A percentile compares a stretch with the other conserved stretches of the same genome.
phyloP scores from a whole-genome alignment of 1,140 invertebrate species.

The Caerostris darwini region DNA sequence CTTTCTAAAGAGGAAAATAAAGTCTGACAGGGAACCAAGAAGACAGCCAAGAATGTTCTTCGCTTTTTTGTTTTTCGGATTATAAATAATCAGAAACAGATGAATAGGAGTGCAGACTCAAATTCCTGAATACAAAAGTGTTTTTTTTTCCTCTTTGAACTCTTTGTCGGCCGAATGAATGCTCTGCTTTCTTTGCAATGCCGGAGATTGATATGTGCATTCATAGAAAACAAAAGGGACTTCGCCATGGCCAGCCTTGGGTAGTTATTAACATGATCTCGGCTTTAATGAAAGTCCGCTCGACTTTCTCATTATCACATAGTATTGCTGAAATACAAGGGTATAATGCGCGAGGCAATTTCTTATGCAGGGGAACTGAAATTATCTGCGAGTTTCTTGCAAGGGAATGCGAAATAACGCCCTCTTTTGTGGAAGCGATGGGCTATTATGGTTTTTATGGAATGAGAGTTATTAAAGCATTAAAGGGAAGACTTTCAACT shows the following conservation, averaged over 20 bases:
- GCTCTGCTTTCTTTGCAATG: conserved; percentile 5
- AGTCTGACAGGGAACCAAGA: background rate
- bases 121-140: conserved; percentile 38
- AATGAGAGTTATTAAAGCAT: background rate
- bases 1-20: background rate
- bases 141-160: background rate
- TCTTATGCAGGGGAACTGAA: background rate
- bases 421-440: background rate
- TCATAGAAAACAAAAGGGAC: conserved; percentile 24
- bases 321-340: background rate
- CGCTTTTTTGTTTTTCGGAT: background rate
- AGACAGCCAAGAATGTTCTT: background rate
- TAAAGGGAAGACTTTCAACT: too few relatives aligned
- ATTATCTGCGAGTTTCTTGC: background rate
- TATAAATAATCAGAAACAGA: conserved; percentile 18
- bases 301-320: background rate
- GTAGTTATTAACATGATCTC: conserved; percentile 28
- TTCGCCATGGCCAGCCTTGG: background rate
- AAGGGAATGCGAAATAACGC: background rate
- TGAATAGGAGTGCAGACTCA: background rate
- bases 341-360: background rate
- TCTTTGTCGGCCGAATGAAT: conserved; percentile 19
- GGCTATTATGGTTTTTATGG: background rate
- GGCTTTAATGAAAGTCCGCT: conserved; percentile 18
- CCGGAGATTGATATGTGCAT: conserved; percentile 35